Percentiles rank a stretch among this genome's conserved stretches.
Conservation (phyloP, 2,797 vertebrate genomes). For the Siniperca obscura region DNA sequence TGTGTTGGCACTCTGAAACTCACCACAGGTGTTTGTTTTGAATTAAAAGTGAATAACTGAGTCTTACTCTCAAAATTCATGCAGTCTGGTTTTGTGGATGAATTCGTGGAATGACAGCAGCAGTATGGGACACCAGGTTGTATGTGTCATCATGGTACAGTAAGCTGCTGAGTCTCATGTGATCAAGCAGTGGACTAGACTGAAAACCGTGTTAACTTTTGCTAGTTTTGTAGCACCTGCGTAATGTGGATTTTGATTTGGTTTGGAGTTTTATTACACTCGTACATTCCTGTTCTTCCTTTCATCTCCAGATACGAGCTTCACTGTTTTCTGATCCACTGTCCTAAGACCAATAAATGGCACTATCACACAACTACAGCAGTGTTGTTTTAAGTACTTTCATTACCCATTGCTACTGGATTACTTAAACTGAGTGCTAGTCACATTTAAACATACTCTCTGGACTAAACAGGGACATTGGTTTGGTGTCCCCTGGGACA, state of each 20-base stretch:
- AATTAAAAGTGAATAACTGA: background rate
- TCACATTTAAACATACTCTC: background rate
- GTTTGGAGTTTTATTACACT: background rate
- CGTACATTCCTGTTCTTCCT: background rate
- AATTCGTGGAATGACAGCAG: background rate
- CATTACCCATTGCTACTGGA: background rate
- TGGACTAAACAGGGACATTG: background rate
- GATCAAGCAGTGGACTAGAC: background rate
- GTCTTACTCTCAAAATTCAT: background rate
- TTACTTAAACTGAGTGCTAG: constrained; percentile 4
- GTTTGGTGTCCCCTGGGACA: background rate
- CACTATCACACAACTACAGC: background rate
- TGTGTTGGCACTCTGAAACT: background rate
- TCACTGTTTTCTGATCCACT: background rate
- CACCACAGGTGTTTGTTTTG: constrained; percentile 18
- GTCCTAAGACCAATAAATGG: background rate
- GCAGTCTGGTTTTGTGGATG: background rate
- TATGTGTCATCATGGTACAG: background rate
- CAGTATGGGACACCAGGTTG: background rate
- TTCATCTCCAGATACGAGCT: background rate
- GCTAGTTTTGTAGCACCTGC: background rate
- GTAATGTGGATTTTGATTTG: background rate
- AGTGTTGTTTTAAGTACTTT: background rate
- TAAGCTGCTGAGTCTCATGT: background rate
- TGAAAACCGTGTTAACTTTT: background rate